Conservation (phyloP, 2,888 invertebrate genomes). For the Orthosia incerta region DNA sequence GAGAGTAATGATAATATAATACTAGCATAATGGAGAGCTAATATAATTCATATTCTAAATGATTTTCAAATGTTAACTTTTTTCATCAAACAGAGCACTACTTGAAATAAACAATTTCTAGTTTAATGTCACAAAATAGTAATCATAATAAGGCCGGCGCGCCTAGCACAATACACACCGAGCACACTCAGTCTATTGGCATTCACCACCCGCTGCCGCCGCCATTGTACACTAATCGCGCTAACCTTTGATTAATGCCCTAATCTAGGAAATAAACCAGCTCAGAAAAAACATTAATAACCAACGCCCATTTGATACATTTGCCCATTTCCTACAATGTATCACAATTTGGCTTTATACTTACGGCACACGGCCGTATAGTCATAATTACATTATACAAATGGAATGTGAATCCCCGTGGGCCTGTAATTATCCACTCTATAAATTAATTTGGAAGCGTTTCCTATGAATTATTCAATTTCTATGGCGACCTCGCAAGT, state of each 20-base stretch:
- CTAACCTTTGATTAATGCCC: constrained; percentile 58
- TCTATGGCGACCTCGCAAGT: constrained; percentile 29
- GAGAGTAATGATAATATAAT: background rate
- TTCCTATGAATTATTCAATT: constrained; percentile 64
- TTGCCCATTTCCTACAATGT: constrained; percentile 60
- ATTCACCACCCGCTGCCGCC: constrained; percentile 46
- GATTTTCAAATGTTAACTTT: background rate
- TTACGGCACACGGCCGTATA: constrained; percentile 47
- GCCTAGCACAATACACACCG: constrained; percentile 18
- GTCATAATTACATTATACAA: constrained; percentile 64
- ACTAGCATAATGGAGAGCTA: background rate
- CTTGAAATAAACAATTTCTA: background rate
- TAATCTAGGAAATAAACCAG: constrained; percentile 62
- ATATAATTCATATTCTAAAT: background rate
- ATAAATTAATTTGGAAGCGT: constrained; percentile 64
- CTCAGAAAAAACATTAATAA: constrained; percentile 58
- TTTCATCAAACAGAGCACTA: background rate
- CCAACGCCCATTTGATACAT: constrained; percentile 58
- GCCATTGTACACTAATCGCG: constrained; percentile 63
- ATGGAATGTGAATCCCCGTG: constrained; percentile 47
- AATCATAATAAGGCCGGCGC: background rate
- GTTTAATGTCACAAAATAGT: background rate
- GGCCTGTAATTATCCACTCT: constrained; percentile 62
- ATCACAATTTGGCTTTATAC: constrained; percentile 61
- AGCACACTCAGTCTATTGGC: constrained; percentile 30